Base-by-base conservation (phyloP, 1,140 invertebrate genomes). In the Drosophila simulans region DNA sequence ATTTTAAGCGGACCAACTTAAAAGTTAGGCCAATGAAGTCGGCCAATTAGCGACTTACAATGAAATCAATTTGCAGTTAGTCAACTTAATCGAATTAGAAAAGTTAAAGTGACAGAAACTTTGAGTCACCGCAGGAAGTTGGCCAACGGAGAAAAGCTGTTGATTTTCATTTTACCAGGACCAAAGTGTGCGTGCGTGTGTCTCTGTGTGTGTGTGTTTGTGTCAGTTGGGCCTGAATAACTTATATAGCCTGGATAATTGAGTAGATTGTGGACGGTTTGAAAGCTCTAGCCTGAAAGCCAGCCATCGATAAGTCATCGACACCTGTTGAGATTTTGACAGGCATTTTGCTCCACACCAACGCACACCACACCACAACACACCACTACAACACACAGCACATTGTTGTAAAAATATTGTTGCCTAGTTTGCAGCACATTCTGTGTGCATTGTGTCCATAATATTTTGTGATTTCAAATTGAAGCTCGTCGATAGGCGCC, bases 31-130 rank as follows among this genome's bases (percentile, higher is more conserved):
- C 51, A 69, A 62, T 64, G 40, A 72, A 70, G 64, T 49, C 71
- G 56, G 65, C 56, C 80, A 84, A 84, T 84, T 85, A 84, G 76
- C 71, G 76, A 64, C 81, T 85, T 71, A 77, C 81, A 85, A 85
- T 80, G 62, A 72, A 85, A 85, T 84, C 80, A 84, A 84, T 85
- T 85, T 77, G 62, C 71, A 85, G 81, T 85, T 80, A 85, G 77
- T 49, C 81, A 42, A 77, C 64, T 85, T 85, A 84, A 84, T 85
- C 81, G 78, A 84, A 80, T 84, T 78, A 72, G 58, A 72, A 85
- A 84, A 85, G 80, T 84, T 84, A 68, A 43, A 77, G 81, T 66
- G 80, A 85, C 77, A 84, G 68, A 80, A 83, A 77, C 56, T 77
- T 63, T 80, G 69, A 72, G 65, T 22, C 43, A 57, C 66, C 66